Evolutionary conservation across 2,113 vertebrate species (phyloP).

Genomic region (Puntigrus tetrazona): DNA sequence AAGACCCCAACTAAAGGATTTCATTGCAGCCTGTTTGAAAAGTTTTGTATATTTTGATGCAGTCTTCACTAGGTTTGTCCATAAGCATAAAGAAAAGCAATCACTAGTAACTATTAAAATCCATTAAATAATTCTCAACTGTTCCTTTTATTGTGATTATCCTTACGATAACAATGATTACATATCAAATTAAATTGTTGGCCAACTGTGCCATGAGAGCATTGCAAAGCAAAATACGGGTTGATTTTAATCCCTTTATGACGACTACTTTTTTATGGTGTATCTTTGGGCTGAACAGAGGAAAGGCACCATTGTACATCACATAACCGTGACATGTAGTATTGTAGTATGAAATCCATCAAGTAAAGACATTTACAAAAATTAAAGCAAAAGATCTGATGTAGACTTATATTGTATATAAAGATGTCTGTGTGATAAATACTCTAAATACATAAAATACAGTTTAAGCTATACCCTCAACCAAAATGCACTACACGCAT

Average conservation of each 20-base stretch:
- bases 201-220: neutral
- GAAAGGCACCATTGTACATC: constrained; percentile 6
- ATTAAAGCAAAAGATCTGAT: neutral
- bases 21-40: neutral
- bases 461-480: neutral
- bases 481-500: neutral
- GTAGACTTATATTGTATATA: neutral
- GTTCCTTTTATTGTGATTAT: neutral
- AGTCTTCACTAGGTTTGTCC: neutral
- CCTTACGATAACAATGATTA: neutral
- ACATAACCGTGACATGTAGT: neutral
- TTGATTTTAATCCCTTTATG: neutral
- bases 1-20: neutral
- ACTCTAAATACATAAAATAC: neutral
- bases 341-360: neutral
- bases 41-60: neutral
- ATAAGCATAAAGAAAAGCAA: neutral
- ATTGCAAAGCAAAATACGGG: neutral
- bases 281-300: neutral
- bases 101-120: neutral
- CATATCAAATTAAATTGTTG: neutral
- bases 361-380: neutral
- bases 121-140: neutral
- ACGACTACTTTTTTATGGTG: neutral
- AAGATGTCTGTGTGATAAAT: neutral